Evolutionary conservation across 2,113 vertebrate genomes (phyloP), one percentile per base, ranked within the genome.

Genomic region (Sinocyclocheilus rhinocerous): DNA sequence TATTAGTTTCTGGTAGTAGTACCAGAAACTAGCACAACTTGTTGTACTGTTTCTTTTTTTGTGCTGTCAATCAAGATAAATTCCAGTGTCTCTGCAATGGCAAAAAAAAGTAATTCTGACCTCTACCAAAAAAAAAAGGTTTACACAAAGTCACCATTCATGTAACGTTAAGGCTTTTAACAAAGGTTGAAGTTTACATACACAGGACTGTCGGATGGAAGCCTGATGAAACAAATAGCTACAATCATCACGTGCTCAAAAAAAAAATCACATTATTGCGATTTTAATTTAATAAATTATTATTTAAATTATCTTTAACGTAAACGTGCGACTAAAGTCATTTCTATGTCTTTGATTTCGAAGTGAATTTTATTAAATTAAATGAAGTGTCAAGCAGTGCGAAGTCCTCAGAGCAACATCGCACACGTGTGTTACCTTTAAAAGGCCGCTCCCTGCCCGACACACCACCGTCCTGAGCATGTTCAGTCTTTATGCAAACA

Each of bases 391-490:
- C 26, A 26, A 9, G 63, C 12, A 63, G 5, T 50, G 39, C 13
- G 24, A 70, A 86, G 4, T 65, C 75, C 20, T 7, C 50, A 81
- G 76, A 57, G 16, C 22, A 39, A 24, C 18, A 84, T 22, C 18
- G 24, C 45, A 18, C 16, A 45, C 13, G 26, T 69, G 2, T 4
- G 45, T 89, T 90, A 94, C 95, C 94, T 93, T 93, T 8, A 94
- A 86, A n/a, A 95, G 89, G 0, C 86, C 85, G 4, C 92, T 90
- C 1, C 94, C 90, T 36, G 87, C 85, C 72, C 95, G 93, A 85
- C 88, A 92, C 67, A 95, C 83, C 77, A 93, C 86, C 12, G 93
- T 91, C 22, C 94, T 92, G 2, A 95, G 29, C 95, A 95, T 95
- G 1, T 0, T 90, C 6, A 48, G 7, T 0, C 3, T 1, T 0